These are phyloP conservation scores for Xiphorhynchus erythropygius DNA, from an alignment of 2,797 vertebrate genomes.

Conservation along the genomic window DNA sequence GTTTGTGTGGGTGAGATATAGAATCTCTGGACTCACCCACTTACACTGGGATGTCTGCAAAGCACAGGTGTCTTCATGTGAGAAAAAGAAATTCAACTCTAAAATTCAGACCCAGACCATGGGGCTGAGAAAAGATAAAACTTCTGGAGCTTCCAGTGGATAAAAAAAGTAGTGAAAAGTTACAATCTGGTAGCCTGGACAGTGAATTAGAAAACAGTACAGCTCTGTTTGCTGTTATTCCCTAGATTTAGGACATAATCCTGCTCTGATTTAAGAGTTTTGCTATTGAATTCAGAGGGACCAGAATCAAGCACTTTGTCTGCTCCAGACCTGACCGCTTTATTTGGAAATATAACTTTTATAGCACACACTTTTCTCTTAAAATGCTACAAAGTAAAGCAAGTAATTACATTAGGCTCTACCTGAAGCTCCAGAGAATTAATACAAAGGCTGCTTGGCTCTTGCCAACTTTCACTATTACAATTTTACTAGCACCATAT, in stretches of 20 bases:
- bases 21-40: not conserved
- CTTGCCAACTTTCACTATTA: constrained; percentile 43
- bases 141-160: not conserved
- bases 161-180: not conserved
- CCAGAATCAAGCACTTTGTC: constrained; percentile 25
- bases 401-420: constrained; percentile 58
- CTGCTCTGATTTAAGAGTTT: constrained; percentile 3
- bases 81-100: not conserved
- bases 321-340: constrained; percentile 33
- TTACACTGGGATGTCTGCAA: not conserved
- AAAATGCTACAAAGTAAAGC: constrained; percentile 42
- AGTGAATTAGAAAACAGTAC: not conserved
- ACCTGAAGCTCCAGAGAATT: constrained; percentile 62
- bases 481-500: constrained; percentile 64
- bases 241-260: constrained; percentile 11
- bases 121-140: not conserved
- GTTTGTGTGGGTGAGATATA: not conserved
- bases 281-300: constrained; percentile 6
- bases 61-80: not conserved
- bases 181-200: not conserved
- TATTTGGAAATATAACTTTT: constrained; percentile 55
- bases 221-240: not conserved
- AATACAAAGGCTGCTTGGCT: constrained; percentile 46
- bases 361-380: constrained; percentile 54
- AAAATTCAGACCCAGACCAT: not conserved